phyloP scores from a whole-genome alignment of 2,888 invertebrate genomes.

The Zaprionus bogoriensis region DNA sequence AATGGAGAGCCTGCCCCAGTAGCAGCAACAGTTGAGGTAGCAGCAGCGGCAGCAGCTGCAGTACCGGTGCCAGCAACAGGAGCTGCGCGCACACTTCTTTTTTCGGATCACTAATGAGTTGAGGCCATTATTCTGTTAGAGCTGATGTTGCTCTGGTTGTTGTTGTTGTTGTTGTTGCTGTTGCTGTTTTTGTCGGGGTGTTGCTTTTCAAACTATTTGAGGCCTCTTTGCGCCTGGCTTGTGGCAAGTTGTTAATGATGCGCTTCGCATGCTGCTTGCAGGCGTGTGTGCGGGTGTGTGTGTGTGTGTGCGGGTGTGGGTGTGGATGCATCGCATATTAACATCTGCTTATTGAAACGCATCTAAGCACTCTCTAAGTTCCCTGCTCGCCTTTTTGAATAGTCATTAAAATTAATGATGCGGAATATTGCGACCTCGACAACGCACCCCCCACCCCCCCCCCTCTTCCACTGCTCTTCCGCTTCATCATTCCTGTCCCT shows the following conservation, averaged over 20 bases:
- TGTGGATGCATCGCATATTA: slow-evolving; percentile 35
- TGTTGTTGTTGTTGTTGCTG: background rate
- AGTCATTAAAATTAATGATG: slow-evolving; percentile 76
- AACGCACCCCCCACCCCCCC: background rate
- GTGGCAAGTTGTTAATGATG: slow-evolving; percentile 51
- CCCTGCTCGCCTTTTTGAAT: slow-evolving; percentile 22
- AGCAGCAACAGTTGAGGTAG: slow-evolving; percentile 1
- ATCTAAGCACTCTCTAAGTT: slow-evolving; percentile 41
- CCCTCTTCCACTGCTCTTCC: background rate
- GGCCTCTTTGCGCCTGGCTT: slow-evolving; percentile 14
- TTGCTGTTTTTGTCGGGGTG: background rate
- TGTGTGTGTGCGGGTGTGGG: background rate
- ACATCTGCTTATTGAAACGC: slow-evolving; percentile 48
- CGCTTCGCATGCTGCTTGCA: slow-evolving; percentile 5
- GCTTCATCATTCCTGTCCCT: too few species aligned
- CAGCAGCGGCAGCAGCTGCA: slow-evolving; percentile 3
- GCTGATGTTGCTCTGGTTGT: slow-evolving; percentile 3
- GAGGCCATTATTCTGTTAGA: slow-evolving; percentile 7
- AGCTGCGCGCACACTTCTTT: slow-evolving; percentile 5
- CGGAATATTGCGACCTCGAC: slow-evolving; percentile 44
- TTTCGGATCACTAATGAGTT: slow-evolving; percentile 25
- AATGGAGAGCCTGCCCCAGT: slow-evolving; percentile 34
- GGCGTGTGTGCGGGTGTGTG: background rate
- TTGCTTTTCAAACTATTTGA: slow-evolving; percentile 3
- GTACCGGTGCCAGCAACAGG: slow-evolving; percentile 5